These are phyloP conservation scores for Atta texana DNA, from an alignment of 1,140 invertebrate species.

Conservation along the genomic window DNA sequence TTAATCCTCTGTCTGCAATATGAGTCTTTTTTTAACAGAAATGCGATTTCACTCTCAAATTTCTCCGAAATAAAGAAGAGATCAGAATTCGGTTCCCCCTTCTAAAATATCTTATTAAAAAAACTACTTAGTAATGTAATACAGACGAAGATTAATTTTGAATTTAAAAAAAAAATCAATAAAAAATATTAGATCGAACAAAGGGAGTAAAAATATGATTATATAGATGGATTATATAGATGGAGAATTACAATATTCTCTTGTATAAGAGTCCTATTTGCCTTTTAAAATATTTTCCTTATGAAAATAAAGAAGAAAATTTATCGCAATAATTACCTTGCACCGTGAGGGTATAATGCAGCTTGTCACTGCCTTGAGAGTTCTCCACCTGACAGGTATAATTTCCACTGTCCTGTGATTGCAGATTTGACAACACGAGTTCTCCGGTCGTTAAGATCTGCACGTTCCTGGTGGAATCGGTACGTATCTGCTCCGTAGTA, in stretches of 20 bases:
- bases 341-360: constrained; percentile 88
- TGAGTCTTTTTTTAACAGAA: too few relatives aligned
- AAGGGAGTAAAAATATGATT: too few relatives aligned
- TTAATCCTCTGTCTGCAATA: too few relatives aligned
- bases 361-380: constrained; percentile 89
- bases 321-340: constrained; percentile 83
- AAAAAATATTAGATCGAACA: too few relatives aligned
- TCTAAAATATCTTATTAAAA: too few relatives aligned
- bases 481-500: constrained; percentile 79
- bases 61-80: too few relatives aligned
- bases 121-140: too few relatives aligned
- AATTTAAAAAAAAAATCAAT: too few relatives aligned
- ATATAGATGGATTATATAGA: too few relatives aligned
- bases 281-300: neutral
- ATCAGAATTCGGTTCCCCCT: too few relatives aligned
- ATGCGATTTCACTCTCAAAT: too few relatives aligned
- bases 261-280: neutral
- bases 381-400: constrained; percentile 93
- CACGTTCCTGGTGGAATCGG: constrained; percentile 87
- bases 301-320: neutral
- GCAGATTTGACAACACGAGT: constrained; percentile 88
- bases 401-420: constrained; percentile 90
- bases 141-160: too few relatives aligned
- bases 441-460: constrained; percentile 89
- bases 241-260: neutral